Evolutionary conservation across 2,113 vertebrate species (phyloP), one percentile per base, ranked within the genome.

Genomic region (Melospiza georgiana): DNA sequence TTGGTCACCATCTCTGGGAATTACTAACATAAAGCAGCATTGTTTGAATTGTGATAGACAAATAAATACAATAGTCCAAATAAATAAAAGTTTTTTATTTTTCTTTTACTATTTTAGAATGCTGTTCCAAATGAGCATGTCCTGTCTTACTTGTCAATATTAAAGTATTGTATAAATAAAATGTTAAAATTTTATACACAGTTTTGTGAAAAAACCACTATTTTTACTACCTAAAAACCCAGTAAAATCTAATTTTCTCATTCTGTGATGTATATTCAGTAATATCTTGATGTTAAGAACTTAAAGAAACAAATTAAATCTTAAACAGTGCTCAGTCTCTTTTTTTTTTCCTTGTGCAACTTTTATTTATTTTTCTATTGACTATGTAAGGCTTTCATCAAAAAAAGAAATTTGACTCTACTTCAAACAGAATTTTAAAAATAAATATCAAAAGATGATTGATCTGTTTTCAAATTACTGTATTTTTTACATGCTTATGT

Each of bases 401-500:
- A 78, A 89, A 85, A 86, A 68, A 62, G 1, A 54, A 78, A 78
- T 33, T 44, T 81, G 1, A 46, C 33, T 88, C 35, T 59, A 18
- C 67, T 90, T 94, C 79, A 92, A 93, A 65, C 1, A 88, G 83
- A 92, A 94, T 92, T 83, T 83, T 37, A 19, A 92, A 94, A 90
- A 69, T 62, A 0, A 25, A 12, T 84, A 76, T 84, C 63, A 93
- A 94, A 93, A 76, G 21, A 2, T 58, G 59, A 95, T 73, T 76
- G 71, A 92, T 89, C 54, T 76, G 49, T 66, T 95, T 94, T 86
- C 28, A 84, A 66, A 69, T 90, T 73, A 24, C 37, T 88, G 5
- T 44, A 69, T 68, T 76, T 93, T 80, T 77, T 73, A 65, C 1
- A 0, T 80, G 21, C 33, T 88, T 73, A 24, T 6, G 1, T 52